Conservation (phyloP, 2,797 vertebrate genomes). For the Centropyge bicolor region DNA sequence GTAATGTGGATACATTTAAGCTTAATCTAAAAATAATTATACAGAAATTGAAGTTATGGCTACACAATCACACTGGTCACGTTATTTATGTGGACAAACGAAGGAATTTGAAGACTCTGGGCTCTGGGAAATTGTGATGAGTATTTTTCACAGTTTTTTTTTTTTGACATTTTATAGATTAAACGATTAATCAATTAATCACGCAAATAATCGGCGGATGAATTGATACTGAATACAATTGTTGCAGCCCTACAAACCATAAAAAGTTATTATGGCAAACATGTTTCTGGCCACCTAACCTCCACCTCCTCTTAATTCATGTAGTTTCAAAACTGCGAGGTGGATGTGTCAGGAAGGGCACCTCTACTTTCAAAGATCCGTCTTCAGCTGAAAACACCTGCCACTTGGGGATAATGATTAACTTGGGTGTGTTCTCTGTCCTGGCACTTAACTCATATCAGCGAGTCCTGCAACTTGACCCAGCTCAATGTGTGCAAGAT, state of each 20-base stretch:
- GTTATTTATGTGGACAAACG: neutral
- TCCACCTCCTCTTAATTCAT: neutral
- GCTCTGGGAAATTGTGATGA: no score
- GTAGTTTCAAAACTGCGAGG: neutral
- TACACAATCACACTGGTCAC: no score
- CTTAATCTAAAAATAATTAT: neutral
- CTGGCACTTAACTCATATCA: neutral
- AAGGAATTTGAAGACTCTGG: no score
- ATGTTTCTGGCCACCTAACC: no score
- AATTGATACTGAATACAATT: no score
- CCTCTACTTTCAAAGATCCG: conserved; percentile 25
- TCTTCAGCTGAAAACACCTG: conserved; percentile 55
- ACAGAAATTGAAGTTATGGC: no score
- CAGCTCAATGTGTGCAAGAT: conserved; percentile 2
- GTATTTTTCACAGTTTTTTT: no score
- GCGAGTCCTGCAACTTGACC: neutral
- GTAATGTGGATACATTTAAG: neutral
- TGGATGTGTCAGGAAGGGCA: neutral
- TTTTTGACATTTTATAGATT: no score
- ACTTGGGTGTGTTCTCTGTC: conserved; percentile 58
- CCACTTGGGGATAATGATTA: conserved; percentile 66
- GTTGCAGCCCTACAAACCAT: no score
- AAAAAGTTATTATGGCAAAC: no score
- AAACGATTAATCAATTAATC: no score
- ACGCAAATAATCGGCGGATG: no score